Percentiles rank a stretch among this genome's conserved stretches.
These are phyloP conservation scores for Tryphoninae sp. DNA, from an alignment of 2,888 invertebrate species.

Conservation along the genomic window DNA sequence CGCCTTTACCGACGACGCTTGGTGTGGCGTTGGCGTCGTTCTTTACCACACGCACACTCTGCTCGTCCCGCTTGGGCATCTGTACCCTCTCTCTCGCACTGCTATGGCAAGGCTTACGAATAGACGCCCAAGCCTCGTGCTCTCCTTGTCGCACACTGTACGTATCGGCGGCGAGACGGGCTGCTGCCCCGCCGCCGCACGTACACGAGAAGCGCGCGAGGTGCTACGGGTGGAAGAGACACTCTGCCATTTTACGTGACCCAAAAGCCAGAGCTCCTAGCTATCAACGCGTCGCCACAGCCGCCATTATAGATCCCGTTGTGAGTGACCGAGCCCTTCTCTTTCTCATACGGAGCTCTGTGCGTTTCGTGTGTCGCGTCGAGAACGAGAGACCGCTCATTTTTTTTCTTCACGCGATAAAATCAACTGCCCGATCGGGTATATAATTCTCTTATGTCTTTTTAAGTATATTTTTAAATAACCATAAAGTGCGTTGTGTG, in stretches of 20 bases:
- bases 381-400: constrained; percentile 53
- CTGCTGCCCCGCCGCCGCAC: constrained; percentile 7
- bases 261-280: constrained; percentile 63
- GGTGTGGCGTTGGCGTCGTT: constrained; percentile 64
- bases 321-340: constrained; percentile 77
- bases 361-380: constrained; percentile 47
- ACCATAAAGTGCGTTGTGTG: background rate
- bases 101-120: constrained; percentile 11
- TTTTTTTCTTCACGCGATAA: constrained; percentile 47
- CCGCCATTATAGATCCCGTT: constrained; percentile 80
- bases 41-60: constrained; percentile 21
- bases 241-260: constrained; percentile 58
- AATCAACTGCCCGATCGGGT: background rate
- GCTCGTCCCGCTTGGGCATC: background rate
- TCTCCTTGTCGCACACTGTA: constrained; percentile 6
- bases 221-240: constrained; percentile 52
- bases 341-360: constrained; percentile 26
- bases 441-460: background rate
- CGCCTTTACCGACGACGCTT: constrained; percentile 75
- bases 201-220: constrained; percentile 23
- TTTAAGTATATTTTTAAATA: background rate
- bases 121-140: constrained; percentile 2
- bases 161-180: constrained; percentile 22
- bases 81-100: constrained; percentile 15
- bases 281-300: constrained; percentile 65